Conservation (phyloP, 2,888 invertebrate genomes). For the Kuschelorhynchus macadamiae region DNA sequence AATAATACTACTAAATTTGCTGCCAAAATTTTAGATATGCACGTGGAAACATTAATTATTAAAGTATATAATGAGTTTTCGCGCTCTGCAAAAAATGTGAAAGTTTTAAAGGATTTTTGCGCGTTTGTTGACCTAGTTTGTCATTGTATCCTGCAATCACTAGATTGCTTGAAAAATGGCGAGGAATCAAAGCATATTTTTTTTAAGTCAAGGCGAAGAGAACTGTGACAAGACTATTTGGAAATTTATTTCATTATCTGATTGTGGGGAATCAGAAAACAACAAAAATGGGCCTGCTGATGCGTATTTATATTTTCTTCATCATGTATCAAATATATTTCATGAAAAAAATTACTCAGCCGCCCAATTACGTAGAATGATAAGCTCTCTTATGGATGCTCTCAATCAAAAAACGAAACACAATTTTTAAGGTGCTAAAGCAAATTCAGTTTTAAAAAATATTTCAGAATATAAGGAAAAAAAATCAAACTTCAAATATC, state of each 20-base stretch:
- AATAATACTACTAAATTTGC: constrained; percentile 13
- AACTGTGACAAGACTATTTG: constrained; percentile 1
- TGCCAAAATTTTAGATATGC: constrained; percentile 4
- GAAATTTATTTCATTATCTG: constrained; percentile 1
- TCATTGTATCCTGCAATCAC: constrained; percentile 7
- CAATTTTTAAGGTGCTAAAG: constrained; percentile 2
- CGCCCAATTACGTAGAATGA: constrained; percentile 2
- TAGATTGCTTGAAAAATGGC: constrained; percentile 13
- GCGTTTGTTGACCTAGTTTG: constrained; percentile 10
- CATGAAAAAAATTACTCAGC: constrained; percentile 4
- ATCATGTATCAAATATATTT: constrained; percentile 7
- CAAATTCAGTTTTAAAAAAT: constrained; percentile 4
- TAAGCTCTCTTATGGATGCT: not conserved
- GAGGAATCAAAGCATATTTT: constrained; percentile 21
- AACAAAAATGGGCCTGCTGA: not conserved
- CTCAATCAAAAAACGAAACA: not conserved
- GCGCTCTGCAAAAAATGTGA: constrained; percentile 19
- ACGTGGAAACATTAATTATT: constrained; percentile 8
- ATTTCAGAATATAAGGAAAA: no score
- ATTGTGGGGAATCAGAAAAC: not conserved
- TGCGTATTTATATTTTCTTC: constrained; percentile 2
- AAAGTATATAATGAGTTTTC: constrained; percentile 12
- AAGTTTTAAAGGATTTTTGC: constrained; percentile 8
- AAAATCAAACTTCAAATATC: no score
- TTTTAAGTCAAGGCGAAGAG: constrained; percentile 3